Evolutionary conservation across 2,113 vertebrate genomes (phyloP).

Genomic region (Cochlearius cochlearius): DNA sequence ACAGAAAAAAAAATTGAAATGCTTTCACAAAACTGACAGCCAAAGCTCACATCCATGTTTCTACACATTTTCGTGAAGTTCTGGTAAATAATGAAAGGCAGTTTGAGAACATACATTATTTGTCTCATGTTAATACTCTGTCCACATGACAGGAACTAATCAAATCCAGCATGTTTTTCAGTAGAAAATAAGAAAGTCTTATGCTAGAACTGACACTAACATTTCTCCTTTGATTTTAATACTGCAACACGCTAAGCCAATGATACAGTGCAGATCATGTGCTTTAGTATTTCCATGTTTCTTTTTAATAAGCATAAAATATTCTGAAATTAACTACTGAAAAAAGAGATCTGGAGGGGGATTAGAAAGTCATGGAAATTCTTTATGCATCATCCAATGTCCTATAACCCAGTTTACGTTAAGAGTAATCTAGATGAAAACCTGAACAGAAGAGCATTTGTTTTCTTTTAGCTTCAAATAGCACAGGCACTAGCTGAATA

Average conservation of each 20-base stretch:
- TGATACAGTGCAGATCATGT: not conserved
- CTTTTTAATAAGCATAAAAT: not conserved
- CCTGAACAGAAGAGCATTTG: not conserved
- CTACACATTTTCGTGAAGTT: not conserved
- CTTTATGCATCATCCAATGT: not conserved
- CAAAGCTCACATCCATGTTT: not conserved
- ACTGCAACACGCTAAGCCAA: not conserved
- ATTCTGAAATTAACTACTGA: not conserved
- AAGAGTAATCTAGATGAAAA: not conserved
- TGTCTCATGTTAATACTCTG: not conserved
- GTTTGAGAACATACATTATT: not conserved
- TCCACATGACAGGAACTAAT: not conserved
- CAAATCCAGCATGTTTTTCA: not conserved
- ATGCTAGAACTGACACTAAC: not conserved
- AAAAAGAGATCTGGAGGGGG: not conserved
- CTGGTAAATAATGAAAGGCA: not conserved
- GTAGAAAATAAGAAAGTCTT: not conserved
- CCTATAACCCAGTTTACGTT: not conserved
- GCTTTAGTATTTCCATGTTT: not conserved
- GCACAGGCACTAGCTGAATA: not conserved
- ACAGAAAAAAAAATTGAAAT: not conserved
- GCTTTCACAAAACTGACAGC: not conserved
- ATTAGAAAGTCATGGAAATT: conserved; percentile 10
- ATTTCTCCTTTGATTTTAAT: not conserved
- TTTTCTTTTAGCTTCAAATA: not conserved